Evolutionary conservation across 30 jellyfish, hydroid and myxozoan genomes (phyloP), one percentile per base, ranked within the genome.

Genomic region (Aurelia aurita): DNA sequence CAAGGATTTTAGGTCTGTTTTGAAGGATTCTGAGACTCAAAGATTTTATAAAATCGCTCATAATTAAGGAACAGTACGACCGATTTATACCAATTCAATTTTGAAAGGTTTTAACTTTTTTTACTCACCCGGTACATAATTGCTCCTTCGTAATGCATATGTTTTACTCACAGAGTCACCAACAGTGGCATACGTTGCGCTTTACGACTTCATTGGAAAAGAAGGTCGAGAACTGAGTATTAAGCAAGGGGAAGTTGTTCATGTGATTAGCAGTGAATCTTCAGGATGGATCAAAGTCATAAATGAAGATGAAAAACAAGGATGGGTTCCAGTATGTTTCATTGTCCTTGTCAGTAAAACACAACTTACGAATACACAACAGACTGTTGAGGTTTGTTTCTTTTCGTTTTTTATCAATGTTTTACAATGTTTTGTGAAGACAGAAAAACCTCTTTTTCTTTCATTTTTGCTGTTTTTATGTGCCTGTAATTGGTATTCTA

Each of bases 241-340:
- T 5, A 68, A 58, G 49, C 90, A 75, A 54, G 96, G 96, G 3
- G 96, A 87, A 15, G 61, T 59, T 11, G 82, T 87, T 39, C 53
- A 66, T 21, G 80, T 87, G 39, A 76, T 57, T 9, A 61, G 29
- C 58, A 72, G 73, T 35, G 89, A 51, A 12, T 22, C 54, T 16
- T 74, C 77, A n/a, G 96, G 96, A 25, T 87, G 96, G 96, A 69
- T 77, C 49, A 87, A 75, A 65, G 96, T 87, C 5, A 63, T 70
- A n/a, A 87, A 87, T 68, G 34, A 73, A 32, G 83, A 57, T 10
- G 77, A 87, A 2, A 25, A 49, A 14, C 57, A 57, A 14, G 96
- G 96, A 6, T 87, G 96, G 96, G 87, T 87, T 6, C 96, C 96
- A 0, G 55, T 57, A 10, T 77, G 90, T 16, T 87, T 51, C 23